A percentile compares a stretch with the other conserved stretches of the same genome.
phyloP scores from a whole-genome alignment of 2,888 invertebrate genomes.

The Rhagonycha lutea region DNA sequence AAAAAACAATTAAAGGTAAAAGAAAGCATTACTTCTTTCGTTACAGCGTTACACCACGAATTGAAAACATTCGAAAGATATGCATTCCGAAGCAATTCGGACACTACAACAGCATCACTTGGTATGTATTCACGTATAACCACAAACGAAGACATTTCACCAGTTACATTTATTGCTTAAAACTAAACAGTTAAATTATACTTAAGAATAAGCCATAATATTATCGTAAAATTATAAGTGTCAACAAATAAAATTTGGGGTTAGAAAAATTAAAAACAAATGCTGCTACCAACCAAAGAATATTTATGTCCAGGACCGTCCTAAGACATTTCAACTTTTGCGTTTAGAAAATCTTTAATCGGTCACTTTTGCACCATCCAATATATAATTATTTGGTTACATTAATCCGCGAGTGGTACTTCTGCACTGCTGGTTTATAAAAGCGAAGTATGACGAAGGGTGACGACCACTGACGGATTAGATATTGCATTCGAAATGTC shows the following conservation, averaged over 20 bases:
- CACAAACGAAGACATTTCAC: slow-evolving; percentile 58
- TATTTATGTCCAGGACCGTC: too few species aligned
- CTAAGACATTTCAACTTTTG: too few species aligned
- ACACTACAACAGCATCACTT: slow-evolving; percentile 60
- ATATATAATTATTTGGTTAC: neutral
- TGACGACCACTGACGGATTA: neutral
- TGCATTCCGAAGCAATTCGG: slow-evolving; percentile 60
- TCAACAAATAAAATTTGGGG: neutral
- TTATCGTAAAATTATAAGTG: neutral
- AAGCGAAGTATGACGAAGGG: neutral
- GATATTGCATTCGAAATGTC: neutral
- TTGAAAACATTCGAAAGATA: slow-evolving; percentile 62
- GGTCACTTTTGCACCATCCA: neutral
- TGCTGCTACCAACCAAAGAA: neutral
- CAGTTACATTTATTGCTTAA: neutral
- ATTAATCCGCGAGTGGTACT: too few species aligned
- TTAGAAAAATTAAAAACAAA: neutral
- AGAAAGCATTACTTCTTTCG: slow-evolving; percentile 56
- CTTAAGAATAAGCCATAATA: neutral
- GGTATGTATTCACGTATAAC: slow-evolving; percentile 61
- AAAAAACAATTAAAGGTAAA: neutral
- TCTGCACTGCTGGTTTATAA: neutral
- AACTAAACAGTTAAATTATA: neutral
- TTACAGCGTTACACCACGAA: slow-evolving; percentile 61
- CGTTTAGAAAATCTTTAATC: neutral